These are phyloP conservation scores for Pteronura brasiliensis DNA, from an alignment of 2,113 vertebrate genomes.

Conservation along the genomic window DNA sequence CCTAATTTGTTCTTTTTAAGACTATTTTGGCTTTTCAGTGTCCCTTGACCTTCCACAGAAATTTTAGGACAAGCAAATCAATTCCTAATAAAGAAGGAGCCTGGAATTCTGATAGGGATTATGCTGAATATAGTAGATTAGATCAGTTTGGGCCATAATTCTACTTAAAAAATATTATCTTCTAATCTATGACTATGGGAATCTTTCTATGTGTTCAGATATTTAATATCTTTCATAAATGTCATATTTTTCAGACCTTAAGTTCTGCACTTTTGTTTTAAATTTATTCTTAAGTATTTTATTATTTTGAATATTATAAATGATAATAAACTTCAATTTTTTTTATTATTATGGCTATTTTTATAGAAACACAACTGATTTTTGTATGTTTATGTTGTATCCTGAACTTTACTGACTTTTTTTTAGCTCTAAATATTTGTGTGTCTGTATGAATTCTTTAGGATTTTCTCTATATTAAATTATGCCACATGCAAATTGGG, in stretches of 20 bases:
- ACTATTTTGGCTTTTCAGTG: neutral
- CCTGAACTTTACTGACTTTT: neutral
- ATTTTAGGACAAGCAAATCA: neutral
- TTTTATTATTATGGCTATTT: neutral
- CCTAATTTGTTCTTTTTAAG: neutral
- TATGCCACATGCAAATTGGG: neutral
- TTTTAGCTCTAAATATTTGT: neutral
- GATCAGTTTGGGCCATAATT: neutral
- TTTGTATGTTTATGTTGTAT: neutral
- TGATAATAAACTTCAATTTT: neutral
- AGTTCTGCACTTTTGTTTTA: neutral
- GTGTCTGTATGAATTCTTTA: neutral
- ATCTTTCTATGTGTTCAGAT: neutral
- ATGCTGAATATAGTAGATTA: neutral
- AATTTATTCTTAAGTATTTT: neutral
- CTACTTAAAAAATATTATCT: neutral
- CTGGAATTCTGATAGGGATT: neutral
- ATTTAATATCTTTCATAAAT: neutral
- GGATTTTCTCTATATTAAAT: neutral
- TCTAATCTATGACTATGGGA: neutral
- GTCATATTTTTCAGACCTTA: neutral
- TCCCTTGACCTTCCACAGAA: neutral
- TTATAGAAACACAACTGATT: neutral
- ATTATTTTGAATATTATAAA: neutral
- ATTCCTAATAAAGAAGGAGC: neutral